Percentiles rank a stretch among this genome's conserved stretches.
phyloP scores from a whole-genome alignment of 2,797 vertebrate genomes.

The Arnoldichthys spilopterus region DNA sequence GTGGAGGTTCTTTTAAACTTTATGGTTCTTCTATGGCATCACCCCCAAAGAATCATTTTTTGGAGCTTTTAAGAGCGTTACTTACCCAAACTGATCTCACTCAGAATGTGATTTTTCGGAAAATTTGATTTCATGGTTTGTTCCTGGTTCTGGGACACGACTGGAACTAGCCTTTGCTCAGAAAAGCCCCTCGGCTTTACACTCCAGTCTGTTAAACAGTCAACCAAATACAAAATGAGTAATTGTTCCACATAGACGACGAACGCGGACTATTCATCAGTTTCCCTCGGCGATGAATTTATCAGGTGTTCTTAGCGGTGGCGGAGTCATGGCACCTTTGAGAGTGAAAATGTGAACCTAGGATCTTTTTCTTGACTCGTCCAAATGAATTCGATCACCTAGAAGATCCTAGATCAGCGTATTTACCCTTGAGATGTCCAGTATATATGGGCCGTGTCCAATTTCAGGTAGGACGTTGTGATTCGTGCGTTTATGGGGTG shows the following conservation, averaged over 20 bases:
- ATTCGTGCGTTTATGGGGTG: constrained; percentile 3
- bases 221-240: no score
- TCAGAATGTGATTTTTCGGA: no score
- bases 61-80: no score
- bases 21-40: no score
- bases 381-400: not conserved
- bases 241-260: not conserved
- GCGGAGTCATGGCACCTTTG: not conserved
- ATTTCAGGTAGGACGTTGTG: constrained; percentile 23
- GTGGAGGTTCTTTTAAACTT: not conserved
- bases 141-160: not conserved
- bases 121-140: not conserved
- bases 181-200: not conserved
- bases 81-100: no score
- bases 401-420: not conserved
- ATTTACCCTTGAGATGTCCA: not conserved
- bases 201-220: not conserved
- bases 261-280: not conserved
- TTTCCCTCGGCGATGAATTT: not conserved
- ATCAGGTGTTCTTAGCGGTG: not conserved
- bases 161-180: not conserved
- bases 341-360: not conserved
- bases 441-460: not conserved
- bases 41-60: no score
- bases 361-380: no score